Evolutionary conservation across 1,140 invertebrate species (phyloP).

Genomic region (Dermatophagoides farinae): DNA sequence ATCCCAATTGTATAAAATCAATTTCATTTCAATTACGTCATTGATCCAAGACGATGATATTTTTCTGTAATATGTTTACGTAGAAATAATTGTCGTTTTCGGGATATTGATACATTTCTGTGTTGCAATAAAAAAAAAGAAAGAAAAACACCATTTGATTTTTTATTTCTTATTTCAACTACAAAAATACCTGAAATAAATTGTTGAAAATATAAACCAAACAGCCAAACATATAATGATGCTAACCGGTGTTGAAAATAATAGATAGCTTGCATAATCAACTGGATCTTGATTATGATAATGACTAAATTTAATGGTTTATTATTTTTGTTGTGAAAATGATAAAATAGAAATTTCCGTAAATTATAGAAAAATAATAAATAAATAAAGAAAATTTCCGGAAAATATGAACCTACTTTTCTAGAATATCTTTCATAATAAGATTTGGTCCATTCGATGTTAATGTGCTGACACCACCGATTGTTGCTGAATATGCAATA

Average conservation of each 20-base stretch:
- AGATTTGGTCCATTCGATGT: constrained; percentile 73
- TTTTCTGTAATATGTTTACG: constrained; percentile 36
- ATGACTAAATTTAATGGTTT: neutral
- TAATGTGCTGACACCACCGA: constrained; percentile 60
- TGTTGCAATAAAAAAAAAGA: neutral
- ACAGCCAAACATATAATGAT: constrained; percentile 8
- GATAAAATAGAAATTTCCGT: neutral
- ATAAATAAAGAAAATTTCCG: neutral
- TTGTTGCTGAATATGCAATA: constrained; percentile 52
- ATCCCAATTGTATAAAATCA: constrained; percentile 32
- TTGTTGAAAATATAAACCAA: constrained; percentile 10
- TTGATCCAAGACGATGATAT: constrained; percentile 51
- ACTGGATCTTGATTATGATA: constrained; percentile 14
- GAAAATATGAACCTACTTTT: constrained; percentile 30
- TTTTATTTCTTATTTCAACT: no score
- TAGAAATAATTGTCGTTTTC: neutral
- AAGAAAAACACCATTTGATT: no score
- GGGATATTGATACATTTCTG: constrained; percentile 7
- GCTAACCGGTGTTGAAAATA: constrained; percentile 13
- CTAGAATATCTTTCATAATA: constrained; percentile 52
- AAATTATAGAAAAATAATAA: no score
- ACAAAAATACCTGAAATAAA: constrained; percentile 14
- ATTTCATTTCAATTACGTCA: no score
- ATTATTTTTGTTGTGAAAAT: neutral
- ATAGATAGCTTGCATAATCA: constrained; percentile 15